Conservation (phyloP, 2,888 invertebrate genomes). For the Dysmachus trigonus region DNA sequence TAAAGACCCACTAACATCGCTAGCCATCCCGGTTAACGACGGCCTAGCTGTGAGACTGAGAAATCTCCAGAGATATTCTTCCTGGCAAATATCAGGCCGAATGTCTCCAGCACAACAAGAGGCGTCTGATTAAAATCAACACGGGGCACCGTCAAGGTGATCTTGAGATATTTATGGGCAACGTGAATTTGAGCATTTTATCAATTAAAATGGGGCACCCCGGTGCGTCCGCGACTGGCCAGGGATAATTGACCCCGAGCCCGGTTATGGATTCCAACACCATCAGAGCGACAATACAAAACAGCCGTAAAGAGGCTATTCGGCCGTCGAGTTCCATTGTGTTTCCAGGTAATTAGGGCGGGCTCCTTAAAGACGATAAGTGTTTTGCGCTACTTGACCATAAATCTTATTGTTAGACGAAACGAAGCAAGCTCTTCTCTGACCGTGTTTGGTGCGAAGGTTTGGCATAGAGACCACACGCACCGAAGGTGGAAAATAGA, state of each 20-base stretch:
- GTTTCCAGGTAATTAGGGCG: not conserved
- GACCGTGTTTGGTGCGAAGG: not conserved
- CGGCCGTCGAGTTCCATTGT: conserved; percentile 4
- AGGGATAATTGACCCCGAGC: conserved; percentile 28
- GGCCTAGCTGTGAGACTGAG: conserved; percentile 13
- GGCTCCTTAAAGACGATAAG: not conserved
- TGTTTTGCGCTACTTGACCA: not conserved
- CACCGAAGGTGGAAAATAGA: not conserved
- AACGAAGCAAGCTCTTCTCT: too few species aligned
- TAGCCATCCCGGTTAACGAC: conserved; percentile 8
- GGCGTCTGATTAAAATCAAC: conserved; percentile 44
- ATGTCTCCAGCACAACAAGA: conserved; percentile 39
- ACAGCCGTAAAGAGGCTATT: not conserved
- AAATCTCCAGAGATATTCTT: conserved; percentile 1
- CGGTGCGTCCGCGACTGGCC: not conserved
- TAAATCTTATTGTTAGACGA: conserved; percentile 3
- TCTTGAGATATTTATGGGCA: conserved; percentile 29
- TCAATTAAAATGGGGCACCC: conserved; percentile 38
- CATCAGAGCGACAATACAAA: not conserved
- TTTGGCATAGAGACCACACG: not conserved
- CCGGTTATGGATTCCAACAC: not conserved
- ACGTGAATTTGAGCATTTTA: conserved; percentile 39
- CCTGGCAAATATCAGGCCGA: conserved; percentile 28
- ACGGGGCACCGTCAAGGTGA: conserved; percentile 21
- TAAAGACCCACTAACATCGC: conserved; percentile 8